Base-by-base conservation (phyloP, 53 echinoderm and acorn worm genomes). In the Echinarachnius parma region DNA sequence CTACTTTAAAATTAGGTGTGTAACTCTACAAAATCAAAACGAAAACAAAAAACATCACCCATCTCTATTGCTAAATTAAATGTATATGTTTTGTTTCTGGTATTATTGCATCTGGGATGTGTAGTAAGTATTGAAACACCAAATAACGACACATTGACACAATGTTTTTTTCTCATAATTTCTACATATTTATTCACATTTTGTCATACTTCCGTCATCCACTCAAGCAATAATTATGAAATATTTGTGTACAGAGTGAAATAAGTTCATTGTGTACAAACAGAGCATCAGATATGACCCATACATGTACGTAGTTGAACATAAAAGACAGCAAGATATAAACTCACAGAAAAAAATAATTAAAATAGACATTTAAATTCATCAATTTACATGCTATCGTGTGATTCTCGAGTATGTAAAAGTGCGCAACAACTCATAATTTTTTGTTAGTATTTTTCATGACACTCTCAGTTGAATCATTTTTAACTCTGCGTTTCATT, bases 121-220 rank as follows among this genome's bases (percentile, higher is more conserved):
- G n/a, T n/a, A n/a, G n/a, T n/a, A n/a, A n/a, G 52, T 20, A 9
- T 10, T 50, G 7, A 21, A 36, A 2, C 24, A 39, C 11, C 4
- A 16, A 1, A 63, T 33, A 15, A 63, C 33, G 26, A 4, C 33
- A 11, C 2, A 36, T 25, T 11, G 9, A 2, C 48, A 30, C 48
- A 47, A 15, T 13, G 18, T 27, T 14, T 30, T 8, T 68, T 5
- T 68, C 29, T 55, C n/a, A 72, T 72, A 72, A 72, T 72, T 72
- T 57, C 74, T 72, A 72, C 74, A 72, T 72, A 72, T 72, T 72
- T 72, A 72, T 72, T 72, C 74, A 72, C 74, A 72, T 56, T 57
- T 72, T 42, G 8, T 68, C 9, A 20, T 66, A 28, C 24, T 37
- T 72, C 44, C 74, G 29, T 37, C 56, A 37, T 56, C 56, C 74